Evolutionary conservation across 2,113 vertebrate species (phyloP).

Genomic region (Mustela nigripes): DNA sequence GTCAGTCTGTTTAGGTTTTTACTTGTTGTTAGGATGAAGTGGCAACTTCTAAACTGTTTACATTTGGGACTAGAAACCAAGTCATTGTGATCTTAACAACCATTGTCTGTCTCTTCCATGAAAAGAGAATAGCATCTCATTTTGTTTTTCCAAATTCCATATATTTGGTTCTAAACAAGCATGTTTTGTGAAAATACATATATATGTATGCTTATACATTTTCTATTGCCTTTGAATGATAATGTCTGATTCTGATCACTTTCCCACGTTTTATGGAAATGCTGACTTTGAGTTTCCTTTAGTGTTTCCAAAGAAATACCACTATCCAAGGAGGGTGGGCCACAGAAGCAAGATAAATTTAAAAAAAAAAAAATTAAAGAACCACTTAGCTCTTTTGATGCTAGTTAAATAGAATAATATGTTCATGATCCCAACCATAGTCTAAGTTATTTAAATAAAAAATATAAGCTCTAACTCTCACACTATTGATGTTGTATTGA

Average conservation of each 20-base stretch:
- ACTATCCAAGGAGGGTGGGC: background rate
- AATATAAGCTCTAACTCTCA: background rate
- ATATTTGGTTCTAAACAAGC: background rate
- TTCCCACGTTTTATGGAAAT: background rate
- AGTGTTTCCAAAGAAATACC: background rate
- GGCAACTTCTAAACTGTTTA: background rate
- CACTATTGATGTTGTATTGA: background rate
- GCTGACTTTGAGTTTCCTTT: background rate
- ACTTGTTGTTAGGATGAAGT: background rate
- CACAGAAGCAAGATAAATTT: background rate
- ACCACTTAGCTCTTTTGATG: background rate
- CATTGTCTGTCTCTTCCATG: background rate
- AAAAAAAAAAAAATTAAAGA: background rate
- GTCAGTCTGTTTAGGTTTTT: background rate
- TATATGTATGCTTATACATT: background rate
- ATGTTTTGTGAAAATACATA: background rate
- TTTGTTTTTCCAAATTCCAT: background rate
- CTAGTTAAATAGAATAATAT: constrained; percentile 33
- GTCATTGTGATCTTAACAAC: background rate
- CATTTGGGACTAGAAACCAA: background rate
- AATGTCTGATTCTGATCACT: background rate
- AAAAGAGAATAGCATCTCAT: background rate
- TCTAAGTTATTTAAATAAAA: constrained; percentile 17
- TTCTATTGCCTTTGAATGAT: background rate
- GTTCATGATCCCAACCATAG: background rate